Evolutionary conservation across 2,797 vertebrate species (phyloP).

Genomic region (Holocentrus rufus): DNA sequence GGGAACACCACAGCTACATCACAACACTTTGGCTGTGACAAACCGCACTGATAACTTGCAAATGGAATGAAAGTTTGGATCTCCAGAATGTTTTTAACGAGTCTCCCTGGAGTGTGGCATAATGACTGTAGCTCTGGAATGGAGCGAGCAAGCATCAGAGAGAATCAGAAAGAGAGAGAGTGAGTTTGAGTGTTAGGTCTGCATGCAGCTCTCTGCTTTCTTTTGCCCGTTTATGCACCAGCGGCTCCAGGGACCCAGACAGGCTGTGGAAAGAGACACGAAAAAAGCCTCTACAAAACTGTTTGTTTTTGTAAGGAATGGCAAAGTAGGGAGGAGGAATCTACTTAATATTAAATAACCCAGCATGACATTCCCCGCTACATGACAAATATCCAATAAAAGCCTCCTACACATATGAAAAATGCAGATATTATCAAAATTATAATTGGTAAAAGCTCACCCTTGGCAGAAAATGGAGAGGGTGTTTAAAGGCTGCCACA

Average conservation of each 20-base stretch:
- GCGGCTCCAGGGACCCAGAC: slow-evolving; percentile 65
- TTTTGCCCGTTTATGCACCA: slow-evolving; percentile 70
- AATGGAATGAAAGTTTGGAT: slow-evolving; percentile 78
- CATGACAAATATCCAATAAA: slow-evolving; percentile 25
- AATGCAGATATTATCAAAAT: slow-evolving; percentile 26
- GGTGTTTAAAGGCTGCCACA: not conserved
- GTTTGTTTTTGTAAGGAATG: slow-evolving; percentile 69
- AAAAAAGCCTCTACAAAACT: slow-evolving; percentile 70
- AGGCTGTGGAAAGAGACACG: slow-evolving; percentile 63
- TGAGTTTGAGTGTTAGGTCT: slow-evolving; percentile 46
- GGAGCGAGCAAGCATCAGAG: slow-evolving; percentile 16
- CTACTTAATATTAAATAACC: slow-evolving; percentile 59
- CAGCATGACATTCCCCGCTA: not conserved
- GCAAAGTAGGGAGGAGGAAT: slow-evolving; percentile 55
- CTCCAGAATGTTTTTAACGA: slow-evolving; percentile 78
- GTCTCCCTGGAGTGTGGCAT: slow-evolving; percentile 73
- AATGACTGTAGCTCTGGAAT: slow-evolving; percentile 67
- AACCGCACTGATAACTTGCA: slow-evolving; percentile 71
- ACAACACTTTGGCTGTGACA: slow-evolving; percentile 74
- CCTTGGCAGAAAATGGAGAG: not conserved
- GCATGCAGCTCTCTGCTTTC: slow-evolving; percentile 63
- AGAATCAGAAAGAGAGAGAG: slow-evolving; percentile 7
- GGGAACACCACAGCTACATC: slow-evolving; percentile 66
- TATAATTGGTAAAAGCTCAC: slow-evolving; percentile 10
- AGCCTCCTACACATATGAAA: slow-evolving; percentile 15